phyloP scores from a whole-genome alignment of 2,113 vertebrate genomes.

The Tenebrosternarchus preto region DNA sequence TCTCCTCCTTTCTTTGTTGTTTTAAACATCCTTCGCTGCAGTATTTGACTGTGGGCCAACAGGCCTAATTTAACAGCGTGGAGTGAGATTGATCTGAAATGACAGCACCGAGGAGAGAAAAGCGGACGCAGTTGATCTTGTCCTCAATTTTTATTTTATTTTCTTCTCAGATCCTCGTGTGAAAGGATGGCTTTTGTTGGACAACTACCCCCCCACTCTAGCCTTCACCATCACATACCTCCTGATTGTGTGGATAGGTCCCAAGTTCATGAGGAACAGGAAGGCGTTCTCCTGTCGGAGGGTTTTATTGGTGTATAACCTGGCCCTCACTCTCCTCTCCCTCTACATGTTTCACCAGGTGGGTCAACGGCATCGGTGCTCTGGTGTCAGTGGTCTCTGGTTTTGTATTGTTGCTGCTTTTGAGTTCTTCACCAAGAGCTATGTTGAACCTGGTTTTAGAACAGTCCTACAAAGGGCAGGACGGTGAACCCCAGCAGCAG shows the following conservation, averaged over 20 bases:
- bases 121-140: background rate
- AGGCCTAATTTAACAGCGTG: background rate
- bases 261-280: constrained; percentile 90
- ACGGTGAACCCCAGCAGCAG: too few relatives aligned
- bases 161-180: constrained; percentile 87
- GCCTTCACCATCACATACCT: constrained; percentile 86
- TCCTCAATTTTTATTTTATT: constrained; percentile 44
- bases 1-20: background rate
- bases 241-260: constrained; percentile 90
- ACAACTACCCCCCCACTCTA: constrained; percentile 89
- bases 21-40: background rate
- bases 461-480: too few relatives aligned
- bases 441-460: too few relatives aligned
- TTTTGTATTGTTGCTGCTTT: too few relatives aligned
- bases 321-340: constrained; percentile 88
- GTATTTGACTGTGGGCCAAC: background rate
- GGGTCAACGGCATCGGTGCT: constrained; percentile 55
- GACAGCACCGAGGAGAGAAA: background rate
- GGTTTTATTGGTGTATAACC: constrained; percentile 89
- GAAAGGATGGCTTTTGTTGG: constrained; percentile 90
- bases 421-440: too few relatives aligned
- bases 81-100: background rate
- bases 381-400: too few relatives aligned
- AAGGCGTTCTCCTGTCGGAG: constrained; percentile 84
- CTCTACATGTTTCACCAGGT: constrained; percentile 97